Base-by-base conservation (phyloP, 2,797 vertebrate genomes). In the Amphiprion clarkii region DNA sequence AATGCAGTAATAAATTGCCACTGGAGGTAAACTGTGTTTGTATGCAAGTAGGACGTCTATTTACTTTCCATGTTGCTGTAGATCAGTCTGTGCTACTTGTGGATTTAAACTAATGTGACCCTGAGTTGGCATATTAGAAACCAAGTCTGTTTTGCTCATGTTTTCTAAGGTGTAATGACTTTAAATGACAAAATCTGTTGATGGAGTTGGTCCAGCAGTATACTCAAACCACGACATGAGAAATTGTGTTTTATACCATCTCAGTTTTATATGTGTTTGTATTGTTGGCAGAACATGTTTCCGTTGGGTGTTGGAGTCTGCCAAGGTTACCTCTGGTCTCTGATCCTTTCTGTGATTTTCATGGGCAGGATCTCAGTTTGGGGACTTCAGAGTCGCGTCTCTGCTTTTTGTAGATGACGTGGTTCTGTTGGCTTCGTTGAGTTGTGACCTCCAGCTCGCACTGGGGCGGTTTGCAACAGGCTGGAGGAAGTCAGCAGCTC, bases 1-100 rank as follows among this genome's bases (percentile, higher is more conserved):
- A 73, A 80, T 67, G 58, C 48, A 2, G 49, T 73, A 66, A 78
- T 81, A 80, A 72, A 91, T 83, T 77, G 54, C 59, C 40, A 23
- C 33, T 27, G 62, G 82, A 87, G 74, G 76, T 69, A 42, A 76
- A 87, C 42, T 60, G 17, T 29, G 57, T 76, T 70, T 72, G n/a
- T 53, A 65, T 78, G 66, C 61, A 77, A 75, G 53, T 49, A 68
- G 76, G 46, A 60, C 59, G 29, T 70, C 13, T 56, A 51, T 85
- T 85, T 83, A 68, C 83, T 62, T 23, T 25, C 65, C 66, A 52
- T 59, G 33, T 27, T 60, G 44, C 29, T 70, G 5, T 46, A 6
- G 54, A 83, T n/a, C 17, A 58, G 23, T 61, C 27, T 62, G 52
- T 4, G 29, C 29, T 7, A 14, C 48, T 48, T 67, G 21, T 65